These are phyloP conservation scores for Crax fasciolata DNA, from an alignment of 2,797 vertebrate genomes.

Conservation along the genomic window DNA sequence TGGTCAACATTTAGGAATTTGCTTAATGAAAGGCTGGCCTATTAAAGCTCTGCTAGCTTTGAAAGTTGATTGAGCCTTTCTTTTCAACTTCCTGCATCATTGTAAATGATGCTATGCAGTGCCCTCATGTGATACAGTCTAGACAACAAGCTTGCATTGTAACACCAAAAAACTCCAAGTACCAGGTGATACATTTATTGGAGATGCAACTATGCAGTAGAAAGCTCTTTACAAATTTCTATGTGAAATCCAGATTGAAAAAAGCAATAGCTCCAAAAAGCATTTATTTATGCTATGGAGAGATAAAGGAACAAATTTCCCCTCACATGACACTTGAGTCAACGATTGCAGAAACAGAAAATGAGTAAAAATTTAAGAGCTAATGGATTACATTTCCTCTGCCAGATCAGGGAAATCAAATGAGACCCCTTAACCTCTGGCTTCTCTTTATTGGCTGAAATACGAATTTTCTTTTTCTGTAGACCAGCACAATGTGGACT, in stretches of 20 bases:
- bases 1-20: constrained; percentile 88
- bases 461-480: background rate
- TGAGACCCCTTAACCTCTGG: fast-evolving
- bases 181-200: constrained; percentile 46
- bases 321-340: background rate
- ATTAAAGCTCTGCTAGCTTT: constrained; percentile 78
- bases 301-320: background rate
- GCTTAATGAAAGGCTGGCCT: constrained; percentile 84
- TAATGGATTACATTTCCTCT: background rate
- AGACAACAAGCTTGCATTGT: constrained; percentile 65
- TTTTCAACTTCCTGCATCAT: constrained; percentile 81
- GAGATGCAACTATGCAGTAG: background rate
- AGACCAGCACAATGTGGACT: background rate
- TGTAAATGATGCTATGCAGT: constrained; percentile 80
- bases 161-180: background rate
- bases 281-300: background rate
- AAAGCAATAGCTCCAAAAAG: background rate
- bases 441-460: background rate
- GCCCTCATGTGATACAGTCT: constrained; percentile 73
- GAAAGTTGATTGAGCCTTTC: constrained; percentile 75
- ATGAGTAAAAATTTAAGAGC: background rate
- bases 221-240: background rate
- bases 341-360: background rate
- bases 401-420: background rate
- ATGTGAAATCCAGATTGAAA: background rate